Evolutionary conservation across 2,113 vertebrate species (phyloP), one percentile per base, ranked within the genome.

Genomic region (Eulacestoma nigropectus): DNA sequence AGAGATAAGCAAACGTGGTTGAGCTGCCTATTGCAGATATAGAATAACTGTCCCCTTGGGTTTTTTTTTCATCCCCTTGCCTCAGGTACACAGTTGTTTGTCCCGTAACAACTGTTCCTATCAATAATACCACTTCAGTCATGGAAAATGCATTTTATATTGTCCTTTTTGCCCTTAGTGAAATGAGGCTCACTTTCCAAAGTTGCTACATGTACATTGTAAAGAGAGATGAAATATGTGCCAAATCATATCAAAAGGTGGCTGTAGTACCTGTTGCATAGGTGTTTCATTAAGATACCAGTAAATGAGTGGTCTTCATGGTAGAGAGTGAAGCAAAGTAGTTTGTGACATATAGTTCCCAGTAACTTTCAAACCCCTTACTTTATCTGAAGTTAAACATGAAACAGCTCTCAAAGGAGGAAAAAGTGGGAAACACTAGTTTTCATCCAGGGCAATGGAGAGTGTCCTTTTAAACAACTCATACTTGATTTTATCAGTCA

Each of bases 171-270:
- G 41, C 27, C 52, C 74, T 37, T 17, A 39, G 6, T 80, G 25
- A 75, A 39, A n/a, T 15, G 39, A 93, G 35, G 14, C 23, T 5
- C 18, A 2, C 16, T 82, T 75, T 42, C 8, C 7, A 3, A 46
- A 39, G n/a, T 19, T 19, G 8, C 32, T 42, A 2, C 5, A 1
- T 12, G 3, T 19, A 9, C 16, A 5, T 6, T 60, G 26, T 39
- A 44, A 44, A 46, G 44, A 41, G 30, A 20, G 22, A 14, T 30
- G 4, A 42, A 57, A 6, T 37, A 29, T 27, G 26, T 85, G 67
- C 37, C 29, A 46, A 37, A 63, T 65, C 0, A 1, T 37, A 33
- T 3, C 20, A 49, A n/a, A 73, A 73, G 30, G 5, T 17, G 19
- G 2, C 23, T 75, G 30, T 53, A 19, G 35, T 35, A 46, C 13